Evolutionary conservation across 2,888 invertebrate genomes (phyloP), one percentile per base, ranked within the genome.

Genomic region (Lithophane semibrunnea): DNA sequence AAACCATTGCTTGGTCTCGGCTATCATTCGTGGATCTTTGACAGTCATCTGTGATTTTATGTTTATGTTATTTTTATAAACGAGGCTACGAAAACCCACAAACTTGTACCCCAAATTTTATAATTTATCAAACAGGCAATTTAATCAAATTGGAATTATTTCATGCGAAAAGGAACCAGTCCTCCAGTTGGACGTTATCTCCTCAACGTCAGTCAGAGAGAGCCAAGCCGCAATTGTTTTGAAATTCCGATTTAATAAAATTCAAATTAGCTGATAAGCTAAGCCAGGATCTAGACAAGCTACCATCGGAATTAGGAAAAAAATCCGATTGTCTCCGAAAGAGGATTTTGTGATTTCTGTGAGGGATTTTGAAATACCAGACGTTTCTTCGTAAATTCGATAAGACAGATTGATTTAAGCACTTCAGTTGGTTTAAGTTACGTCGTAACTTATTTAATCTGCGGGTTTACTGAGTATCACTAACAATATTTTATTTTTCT

Each of bases 201-300:
- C 10, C 68, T 78, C 75, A 67, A 78, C 69, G 74, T 80, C 80
- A 78, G 75, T 80, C 87, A 86, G 75, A 80, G 47, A 42, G 42
- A 75, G 52, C 69, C 69, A 61, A 77, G 60, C 21, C 86, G 47
- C 73, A 73, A 85, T 79, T 79, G 77, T 79, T 73, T 83, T 86
- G 29, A 65, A 79, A 80, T 84, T 82, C 71, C 37, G 66, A 79
- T 77, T 68, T 49, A 75, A 80, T 84, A 65, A 85, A 84, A 80
- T 77, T 80, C 75, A 63, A 80, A 75, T 86, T 75, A 80, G 71
- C 75, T 66, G 84, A 86, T 86, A 84, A 86, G 60, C 58, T 56
- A 65, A 86, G 56, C 58, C 52, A 12, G 65, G 47, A 79, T 73
- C 63, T 67, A 70, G 69, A 75, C 65, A 64, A 75, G 71, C 61